A percentile compares a stretch with the other conserved stretches of the same genome.
Evolutionary conservation across 2,888 invertebrate genomes (phyloP).

Genomic region (Acanthosepion esculentum): DNA sequence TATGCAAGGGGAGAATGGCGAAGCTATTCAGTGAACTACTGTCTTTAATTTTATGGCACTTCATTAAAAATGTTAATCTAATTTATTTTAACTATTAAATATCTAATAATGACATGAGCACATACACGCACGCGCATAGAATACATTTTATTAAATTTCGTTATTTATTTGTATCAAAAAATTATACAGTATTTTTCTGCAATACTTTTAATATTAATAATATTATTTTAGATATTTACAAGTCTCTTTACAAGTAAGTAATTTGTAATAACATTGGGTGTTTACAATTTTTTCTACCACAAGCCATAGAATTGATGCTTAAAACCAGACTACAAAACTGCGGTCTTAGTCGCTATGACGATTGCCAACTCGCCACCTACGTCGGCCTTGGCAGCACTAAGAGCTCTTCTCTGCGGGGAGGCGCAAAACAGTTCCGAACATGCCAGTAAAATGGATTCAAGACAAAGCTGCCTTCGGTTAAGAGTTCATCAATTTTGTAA

Average conservation of each 20-base stretch:
- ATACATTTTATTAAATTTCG: no score
- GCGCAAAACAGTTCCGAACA: background rate
- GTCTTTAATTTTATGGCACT: no score
- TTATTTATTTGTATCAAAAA: background rate
- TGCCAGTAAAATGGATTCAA: constrained; percentile 22
- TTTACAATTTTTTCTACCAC: background rate
- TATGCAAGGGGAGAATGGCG: no score
- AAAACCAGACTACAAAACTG: background rate
- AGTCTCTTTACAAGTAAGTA: background rate
- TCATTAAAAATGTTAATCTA: no score
- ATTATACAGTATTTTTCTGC: background rate
- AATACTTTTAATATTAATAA: background rate
- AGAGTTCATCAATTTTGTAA: constrained; percentile 22
- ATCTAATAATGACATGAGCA: no score
- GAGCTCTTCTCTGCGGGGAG: constrained; percentile 12
- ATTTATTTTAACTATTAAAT: no score
- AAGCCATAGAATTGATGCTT: background rate
- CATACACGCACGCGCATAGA: no score
- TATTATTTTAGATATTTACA: background rate
- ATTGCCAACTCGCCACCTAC: background rate
- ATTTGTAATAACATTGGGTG: background rate
- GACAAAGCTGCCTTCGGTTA: constrained; percentile 33
- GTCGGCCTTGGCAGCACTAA: constrained; percentile 1
- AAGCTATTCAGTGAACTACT: no score
- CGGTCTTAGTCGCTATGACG: background rate